Evolutionary conservation across 1,140 invertebrate genomes (phyloP), one percentile per base, ranked within the genome.

Genomic region (Drosophila novamexicana): DNA sequence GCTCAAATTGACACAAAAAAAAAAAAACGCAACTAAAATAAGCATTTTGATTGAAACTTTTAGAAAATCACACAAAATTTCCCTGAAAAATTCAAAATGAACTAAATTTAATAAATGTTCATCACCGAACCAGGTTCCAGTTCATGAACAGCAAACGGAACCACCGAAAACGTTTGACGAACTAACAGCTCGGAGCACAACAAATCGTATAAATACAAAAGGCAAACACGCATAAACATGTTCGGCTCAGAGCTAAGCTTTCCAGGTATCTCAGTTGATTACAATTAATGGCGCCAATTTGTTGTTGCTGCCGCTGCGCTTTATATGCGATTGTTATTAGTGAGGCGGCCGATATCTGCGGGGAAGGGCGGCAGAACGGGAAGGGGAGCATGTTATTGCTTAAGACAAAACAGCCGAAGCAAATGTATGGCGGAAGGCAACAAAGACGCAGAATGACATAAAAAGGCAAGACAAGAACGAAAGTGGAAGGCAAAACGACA

Each of bases 281-380:
- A 88, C 80, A 81, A 89, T 88, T 78, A 88, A 88, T 88, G 84
- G 84, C 69, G 81, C 73, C 76, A 89, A 83, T 89, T 84, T 88
- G 79, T 89, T 89, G 68, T 66, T 81, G 71, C 36, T 78, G 69
- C 61, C 40, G 54, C 64, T 65, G 45, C 44, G 53, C 56, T 53
- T 59, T 68, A 61, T 47, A 71, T 36, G 29, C 40, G 47, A 64
- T 14, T 49, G 8, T 63, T 62, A 56, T 37, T 56, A 16, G 39
- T 22, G 50, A 39, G 29, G 44, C 54, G 50, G 18, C 39, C 16
- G 14, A 47, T 22, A n/a, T 16, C 8, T 47, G 45, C n/a, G 9
- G 36, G 16, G 53, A 14, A 14, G n/a, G 42, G n/a, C 10, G 37
- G 18, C 50, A 16, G 47, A 29, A 16, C 16, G 18, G 36, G 29